Evolutionary conservation across 1,140 invertebrate species (phyloP).

Genomic region (Trichonephila inaurata): DNA sequence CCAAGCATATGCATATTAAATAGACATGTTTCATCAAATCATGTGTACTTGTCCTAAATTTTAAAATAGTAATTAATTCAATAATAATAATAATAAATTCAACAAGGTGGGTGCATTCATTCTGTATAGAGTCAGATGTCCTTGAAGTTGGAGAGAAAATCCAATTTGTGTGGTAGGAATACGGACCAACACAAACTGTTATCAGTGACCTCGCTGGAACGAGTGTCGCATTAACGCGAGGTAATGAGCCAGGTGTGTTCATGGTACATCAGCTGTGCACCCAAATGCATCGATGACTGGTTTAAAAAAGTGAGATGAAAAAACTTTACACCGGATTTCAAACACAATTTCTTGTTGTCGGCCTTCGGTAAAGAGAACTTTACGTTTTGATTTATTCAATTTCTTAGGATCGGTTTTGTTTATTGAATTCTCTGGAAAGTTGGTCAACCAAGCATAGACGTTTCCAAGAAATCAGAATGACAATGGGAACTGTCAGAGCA

Average conservation of each 20-base stretch:
- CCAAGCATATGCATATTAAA: neutral
- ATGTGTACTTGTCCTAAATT: constrained; percentile 11
- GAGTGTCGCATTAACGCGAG: neutral
- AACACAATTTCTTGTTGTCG: neutral
- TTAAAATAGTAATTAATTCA: constrained; percentile 23
- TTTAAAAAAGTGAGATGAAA: neutral
- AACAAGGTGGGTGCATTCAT: constrained; percentile 11
- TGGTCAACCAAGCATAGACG: neutral
- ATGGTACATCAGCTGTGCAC: constrained; percentile 24
- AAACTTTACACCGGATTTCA: neutral
- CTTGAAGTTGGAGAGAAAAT: constrained; percentile 20
- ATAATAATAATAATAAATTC: neutral
- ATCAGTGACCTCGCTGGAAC: neutral
- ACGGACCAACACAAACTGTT: neutral
- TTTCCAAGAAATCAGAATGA: neutral
- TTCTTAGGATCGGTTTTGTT: neutral
- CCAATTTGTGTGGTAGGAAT: constrained; percentile 1
- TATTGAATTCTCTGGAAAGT: neutral
- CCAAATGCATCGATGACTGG: neutral
- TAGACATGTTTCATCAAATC: neutral
- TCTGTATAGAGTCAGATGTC: neutral
- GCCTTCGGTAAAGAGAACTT: neutral
- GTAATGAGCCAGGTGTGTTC: constrained; percentile 23
- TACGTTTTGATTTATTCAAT: neutral
- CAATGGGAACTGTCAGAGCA: no score